Percentiles rank a stretch among this genome's conserved stretches.
These are phyloP conservation scores for Coreius guichenoti DNA, from an alignment of 2,797 vertebrate genomes.

Conservation along the genomic window DNA sequence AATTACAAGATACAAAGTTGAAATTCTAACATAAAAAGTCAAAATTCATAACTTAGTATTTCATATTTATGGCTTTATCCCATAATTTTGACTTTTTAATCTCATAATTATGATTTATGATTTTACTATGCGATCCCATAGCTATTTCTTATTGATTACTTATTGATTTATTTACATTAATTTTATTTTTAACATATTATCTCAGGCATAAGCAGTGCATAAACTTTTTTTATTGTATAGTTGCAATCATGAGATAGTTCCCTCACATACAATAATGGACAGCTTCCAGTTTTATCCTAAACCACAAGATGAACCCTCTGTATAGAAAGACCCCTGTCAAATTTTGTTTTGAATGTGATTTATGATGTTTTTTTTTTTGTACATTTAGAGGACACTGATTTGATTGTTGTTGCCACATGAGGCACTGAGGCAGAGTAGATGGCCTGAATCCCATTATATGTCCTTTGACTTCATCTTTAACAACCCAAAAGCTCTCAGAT, in stretches of 20 bases:
- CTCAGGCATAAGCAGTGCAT: neutral
- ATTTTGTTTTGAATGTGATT: constrained; percentile 17
- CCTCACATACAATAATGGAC: neutral
- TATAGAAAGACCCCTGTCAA: neutral
- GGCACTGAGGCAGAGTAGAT: constrained; percentile 27
- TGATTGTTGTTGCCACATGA: constrained; percentile 47
- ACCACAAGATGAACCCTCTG: constrained; percentile 1
- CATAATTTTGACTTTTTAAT: neutral
- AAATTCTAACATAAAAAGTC: neutral
- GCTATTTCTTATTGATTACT: neutral
- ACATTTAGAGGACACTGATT: constrained; percentile 54
- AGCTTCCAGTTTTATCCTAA: constrained; percentile 1
- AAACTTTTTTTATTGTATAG: neutral
- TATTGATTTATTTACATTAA: neutral
- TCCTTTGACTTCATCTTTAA: constrained; percentile 53
- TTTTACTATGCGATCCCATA: neutral
- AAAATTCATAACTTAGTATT: neutral
- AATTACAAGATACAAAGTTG: neutral
- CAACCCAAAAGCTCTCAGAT: constrained; percentile 34
- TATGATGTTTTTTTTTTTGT: neutral
- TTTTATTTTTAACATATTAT: neutral
- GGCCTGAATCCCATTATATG: constrained; percentile 54
- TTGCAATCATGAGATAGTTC: neutral
- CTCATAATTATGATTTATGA: neutral
- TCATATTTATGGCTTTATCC: neutral